A percentile compares a stretch with the other conserved stretches of the same genome.
Conservation (phyloP, 2,888 invertebrate genomes). For the Acronicta aceris region DNA sequence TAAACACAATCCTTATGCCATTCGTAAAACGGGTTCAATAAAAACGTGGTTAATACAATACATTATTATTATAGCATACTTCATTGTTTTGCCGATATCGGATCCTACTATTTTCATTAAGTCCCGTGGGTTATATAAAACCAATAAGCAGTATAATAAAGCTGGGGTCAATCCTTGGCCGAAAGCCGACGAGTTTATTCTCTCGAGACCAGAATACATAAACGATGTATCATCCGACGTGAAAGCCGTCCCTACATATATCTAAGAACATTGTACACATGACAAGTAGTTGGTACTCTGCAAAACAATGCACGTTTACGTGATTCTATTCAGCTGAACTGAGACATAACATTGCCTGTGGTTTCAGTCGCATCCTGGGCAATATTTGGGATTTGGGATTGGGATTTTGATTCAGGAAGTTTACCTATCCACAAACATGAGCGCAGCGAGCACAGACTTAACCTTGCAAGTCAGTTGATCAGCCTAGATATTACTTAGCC, state of each 20-base stretch:
- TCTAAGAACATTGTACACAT: conserved; percentile 35
- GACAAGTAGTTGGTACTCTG: conserved; percentile 40
- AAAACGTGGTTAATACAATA: conserved; percentile 35
- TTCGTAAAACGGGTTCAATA: conserved; percentile 36
- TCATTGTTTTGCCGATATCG: conserved; percentile 51
- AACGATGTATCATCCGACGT: conserved; percentile 61
- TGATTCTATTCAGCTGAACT: conserved; percentile 22
- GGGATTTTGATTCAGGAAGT: no score
- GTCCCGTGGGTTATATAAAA: conserved; percentile 69
- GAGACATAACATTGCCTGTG: conserved; percentile 1
- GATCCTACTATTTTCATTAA: conserved; percentile 64
- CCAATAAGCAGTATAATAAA: conserved; percentile 74
- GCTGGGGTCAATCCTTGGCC: conserved; percentile 66
- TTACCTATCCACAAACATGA: no score
- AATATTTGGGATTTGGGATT: no score
- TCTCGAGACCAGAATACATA: conserved; percentile 66
- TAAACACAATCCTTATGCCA: conserved; percentile 29
- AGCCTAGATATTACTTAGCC: no score
- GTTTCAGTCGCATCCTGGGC: no score
- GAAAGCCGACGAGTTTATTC: conserved; percentile 64
- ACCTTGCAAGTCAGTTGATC: no score
- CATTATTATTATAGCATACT: conserved; percentile 38
- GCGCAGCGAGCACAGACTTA: no score
- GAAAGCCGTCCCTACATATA: conserved; percentile 34
- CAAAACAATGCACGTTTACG: conserved; percentile 43